Conservation (phyloP, 2,888 invertebrate genomes). For the Fragum whitleyi region DNA sequence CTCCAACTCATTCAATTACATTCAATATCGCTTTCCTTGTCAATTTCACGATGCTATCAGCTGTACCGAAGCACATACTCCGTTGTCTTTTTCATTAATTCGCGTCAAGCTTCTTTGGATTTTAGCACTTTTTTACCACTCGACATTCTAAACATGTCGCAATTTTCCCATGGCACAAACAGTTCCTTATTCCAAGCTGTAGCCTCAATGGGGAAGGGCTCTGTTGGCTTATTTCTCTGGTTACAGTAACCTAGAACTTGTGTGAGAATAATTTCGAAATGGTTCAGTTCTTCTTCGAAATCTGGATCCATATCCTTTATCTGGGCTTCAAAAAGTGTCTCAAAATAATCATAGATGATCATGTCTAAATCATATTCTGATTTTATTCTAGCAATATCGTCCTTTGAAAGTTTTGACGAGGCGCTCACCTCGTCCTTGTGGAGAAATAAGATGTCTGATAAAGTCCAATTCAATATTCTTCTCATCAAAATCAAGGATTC, state of each 20-base stretch:
- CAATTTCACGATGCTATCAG: too few species aligned
- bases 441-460: slow-evolving; percentile 17
- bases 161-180: slow-evolving; percentile 5
- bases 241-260: slow-evolving; percentile 14
- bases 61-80: too few species aligned
- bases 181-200: background rate
- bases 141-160: background rate
- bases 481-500: slow-evolving; percentile 22
- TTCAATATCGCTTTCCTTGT: too few species aligned
- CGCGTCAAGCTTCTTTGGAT: too few species aligned
- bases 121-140: too few species aligned
- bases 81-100: too few species aligned
- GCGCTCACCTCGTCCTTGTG: background rate
- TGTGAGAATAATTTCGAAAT: slow-evolving; percentile 6
- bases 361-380: background rate
- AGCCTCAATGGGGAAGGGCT: slow-evolving; percentile 7
- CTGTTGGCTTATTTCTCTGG: background rate
- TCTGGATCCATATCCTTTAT: background rate
- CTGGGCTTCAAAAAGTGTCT: background rate
- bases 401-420: background rate
- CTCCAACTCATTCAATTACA: too few species aligned
- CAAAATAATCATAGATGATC: slow-evolving; percentile 17
- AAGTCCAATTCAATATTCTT: slow-evolving; percentile 17
- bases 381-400: background rate
- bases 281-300: slow-evolving; percentile 17